phyloP scores from a whole-genome alignment of 2,797 vertebrate genomes.

The Mionectes olivaceus region DNA sequence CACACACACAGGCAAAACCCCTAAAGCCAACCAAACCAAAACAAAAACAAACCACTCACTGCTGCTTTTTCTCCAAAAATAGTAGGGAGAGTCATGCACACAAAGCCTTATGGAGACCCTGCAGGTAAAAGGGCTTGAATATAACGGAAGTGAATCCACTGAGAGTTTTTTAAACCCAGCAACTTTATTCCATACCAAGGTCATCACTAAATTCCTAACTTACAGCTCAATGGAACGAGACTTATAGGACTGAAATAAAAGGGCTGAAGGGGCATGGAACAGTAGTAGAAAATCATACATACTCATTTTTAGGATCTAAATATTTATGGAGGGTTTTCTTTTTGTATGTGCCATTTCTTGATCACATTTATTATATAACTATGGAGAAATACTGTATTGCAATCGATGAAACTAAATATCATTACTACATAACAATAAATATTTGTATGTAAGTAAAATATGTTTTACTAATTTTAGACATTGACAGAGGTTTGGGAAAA shows the following conservation, averaged over 20 bases:
- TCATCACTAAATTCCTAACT: not conserved
- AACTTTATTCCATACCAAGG: not conserved
- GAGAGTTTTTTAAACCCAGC: not conserved
- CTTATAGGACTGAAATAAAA: not conserved
- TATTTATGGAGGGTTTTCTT: accelerated
- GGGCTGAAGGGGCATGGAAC: not conserved
- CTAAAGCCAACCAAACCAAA: not conserved
- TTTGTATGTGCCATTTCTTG: not conserved
- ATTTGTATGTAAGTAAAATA: not conserved
- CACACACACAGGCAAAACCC: not conserved
- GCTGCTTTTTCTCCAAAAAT: not conserved
- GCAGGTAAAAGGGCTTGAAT: not conserved
- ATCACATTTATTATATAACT: not conserved
- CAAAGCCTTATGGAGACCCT: not conserved
- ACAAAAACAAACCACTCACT: not conserved
- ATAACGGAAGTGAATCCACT: not conserved
- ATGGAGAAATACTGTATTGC: not conserved
- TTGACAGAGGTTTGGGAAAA: not conserved
- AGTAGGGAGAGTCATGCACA: not conserved
- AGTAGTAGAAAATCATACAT: not conserved
- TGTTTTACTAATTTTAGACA: not conserved
- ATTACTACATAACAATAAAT: not conserved
- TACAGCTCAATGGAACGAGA: not conserved
- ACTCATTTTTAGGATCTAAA: not conserved
- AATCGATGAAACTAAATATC: not conserved